Percentiles rank a stretch among this genome's conserved stretches.
Conservation (phyloP, 2,888 invertebrate species). For the Epinotia demarniana region DNA sequence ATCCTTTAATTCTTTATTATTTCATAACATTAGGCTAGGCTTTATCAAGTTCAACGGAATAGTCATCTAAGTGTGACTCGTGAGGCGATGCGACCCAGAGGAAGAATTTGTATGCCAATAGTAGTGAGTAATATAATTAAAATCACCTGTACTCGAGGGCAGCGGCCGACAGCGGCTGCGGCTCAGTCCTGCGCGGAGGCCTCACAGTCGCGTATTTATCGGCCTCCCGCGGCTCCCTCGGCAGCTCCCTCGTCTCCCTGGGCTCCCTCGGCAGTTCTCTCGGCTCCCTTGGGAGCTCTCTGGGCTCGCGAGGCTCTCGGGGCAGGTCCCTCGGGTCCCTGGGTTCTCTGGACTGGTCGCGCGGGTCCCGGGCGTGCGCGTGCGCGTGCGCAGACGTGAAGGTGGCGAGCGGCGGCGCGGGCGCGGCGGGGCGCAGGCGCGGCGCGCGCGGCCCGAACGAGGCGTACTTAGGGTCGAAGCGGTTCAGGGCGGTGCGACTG, state of each 20-base stretch:
- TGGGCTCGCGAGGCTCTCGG: constrained; percentile 20
- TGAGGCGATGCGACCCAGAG: no score
- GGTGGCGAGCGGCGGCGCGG: constrained; percentile 68
- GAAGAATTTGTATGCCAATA: no score
- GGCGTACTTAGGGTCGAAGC: constrained; percentile 85
- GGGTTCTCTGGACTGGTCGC: constrained; percentile 19
- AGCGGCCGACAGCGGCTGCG: constrained; percentile 83
- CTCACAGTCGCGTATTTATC: constrained; percentile 80
- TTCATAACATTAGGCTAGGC: no score
- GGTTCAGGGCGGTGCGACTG: constrained; percentile 82
- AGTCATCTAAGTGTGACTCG: no score
- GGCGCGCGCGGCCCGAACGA: constrained; percentile 82
- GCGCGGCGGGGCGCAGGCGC: constrained; percentile 76
- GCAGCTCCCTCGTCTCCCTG: constrained; percentile 10
- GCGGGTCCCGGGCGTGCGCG: constrained; percentile 40
- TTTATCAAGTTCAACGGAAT: no score
- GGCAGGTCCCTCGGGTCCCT: constrained; percentile 33
- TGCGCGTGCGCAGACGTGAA: constrained; percentile 61
- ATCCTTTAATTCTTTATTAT: no score
- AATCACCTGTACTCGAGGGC: constrained; percentile 81
- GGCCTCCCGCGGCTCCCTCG: constrained; percentile 39
- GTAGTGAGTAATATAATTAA: not conserved
- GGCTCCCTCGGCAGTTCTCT: constrained; percentile 1
- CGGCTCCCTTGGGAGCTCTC: constrained; percentile 2
- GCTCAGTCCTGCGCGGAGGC: constrained; percentile 67